Base-by-base conservation (phyloP, 2,888 invertebrate species). In the Dasysyrphus tricinctus region DNA sequence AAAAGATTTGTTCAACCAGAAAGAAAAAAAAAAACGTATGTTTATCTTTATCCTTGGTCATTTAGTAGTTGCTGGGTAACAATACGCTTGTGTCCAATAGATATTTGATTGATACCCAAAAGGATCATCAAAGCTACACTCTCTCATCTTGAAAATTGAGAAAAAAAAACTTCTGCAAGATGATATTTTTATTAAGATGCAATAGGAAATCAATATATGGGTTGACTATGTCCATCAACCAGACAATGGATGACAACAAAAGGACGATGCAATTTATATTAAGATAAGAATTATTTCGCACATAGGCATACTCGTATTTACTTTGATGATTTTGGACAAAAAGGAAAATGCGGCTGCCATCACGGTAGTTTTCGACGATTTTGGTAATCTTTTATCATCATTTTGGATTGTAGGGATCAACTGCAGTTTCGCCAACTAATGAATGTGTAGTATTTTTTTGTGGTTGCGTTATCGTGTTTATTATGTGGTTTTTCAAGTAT, bases 141-240 rank as follows among this genome's bases (percentile, higher is more conserved):
- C 47, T 16, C 16, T 47, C 16, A 16, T 47, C 16, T 16, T 47
- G 16, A 47, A 47, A 16, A 47, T 16, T 47, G 2, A 16, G 19
- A 7, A 5, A 14, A 42, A 49, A 32, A 42, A 69, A 47, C 49
- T 76, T 61, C 24, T 63, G 84, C 85, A 85, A 85, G 80, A 81
- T 77, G 85, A 85, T 85, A 85, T 61, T 80, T 80, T 85, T 85
- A 85, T 85, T 81, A 49, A 85, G 85, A 85, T 85, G 73, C 77
- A 80, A 85, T 80, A 75, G 32, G 75, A 70, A 76, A 75, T 79
- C 12, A 24, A 24, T 34, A 76, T 75, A 80, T 70, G 12, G 5
- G 1, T 32, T 34, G 16, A 16, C 4, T 44, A 32, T 65, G 32
- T 47, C 47, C 44, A 24, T 65, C 8, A 24, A n/a, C n/a, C n/a